phyloP scores from a whole-genome alignment of 2,113 vertebrate genomes.

The Oncorhynchus keta region DNA sequence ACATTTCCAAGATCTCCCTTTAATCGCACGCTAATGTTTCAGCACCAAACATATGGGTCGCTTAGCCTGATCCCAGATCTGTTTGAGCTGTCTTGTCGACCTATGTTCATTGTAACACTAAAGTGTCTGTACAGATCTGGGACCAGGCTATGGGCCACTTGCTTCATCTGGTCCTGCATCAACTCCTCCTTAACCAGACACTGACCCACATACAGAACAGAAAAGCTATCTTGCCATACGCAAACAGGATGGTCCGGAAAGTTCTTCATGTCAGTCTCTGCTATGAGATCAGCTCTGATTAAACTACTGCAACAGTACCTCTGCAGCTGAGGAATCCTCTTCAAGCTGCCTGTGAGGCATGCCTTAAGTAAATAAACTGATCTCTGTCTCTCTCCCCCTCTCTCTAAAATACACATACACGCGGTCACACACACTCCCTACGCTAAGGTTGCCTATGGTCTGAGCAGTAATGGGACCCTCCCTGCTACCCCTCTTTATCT shows the following conservation, averaged over 20 bases:
- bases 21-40: background rate
- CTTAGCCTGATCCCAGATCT: no score
- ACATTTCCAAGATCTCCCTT: background rate
- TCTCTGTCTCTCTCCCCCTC: background rate
- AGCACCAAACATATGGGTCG: background rate
- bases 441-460: background rate
- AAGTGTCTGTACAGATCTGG: no score
- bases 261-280: background rate
- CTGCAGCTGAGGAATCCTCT: no score
- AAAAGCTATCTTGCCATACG: background rate
- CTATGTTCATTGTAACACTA: no score
- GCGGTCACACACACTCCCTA: background rate
- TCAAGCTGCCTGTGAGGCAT: background rate
- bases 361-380: background rate
- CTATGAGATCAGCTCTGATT: background rate
- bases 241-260: background rate
- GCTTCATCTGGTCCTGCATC: conserved; percentile 31
- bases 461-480: no score
- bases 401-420: background rate
- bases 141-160: conserved; percentile 7
- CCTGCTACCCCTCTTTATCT: background rate
- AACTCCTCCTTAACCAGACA: conserved; percentile 34
- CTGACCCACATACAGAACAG: conserved; percentile 43
- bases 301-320: no score
- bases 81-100: no score